phyloP scores from a whole-genome alignment of 2,797 vertebrate species.

The Hoplostethus atlanticus region DNA sequence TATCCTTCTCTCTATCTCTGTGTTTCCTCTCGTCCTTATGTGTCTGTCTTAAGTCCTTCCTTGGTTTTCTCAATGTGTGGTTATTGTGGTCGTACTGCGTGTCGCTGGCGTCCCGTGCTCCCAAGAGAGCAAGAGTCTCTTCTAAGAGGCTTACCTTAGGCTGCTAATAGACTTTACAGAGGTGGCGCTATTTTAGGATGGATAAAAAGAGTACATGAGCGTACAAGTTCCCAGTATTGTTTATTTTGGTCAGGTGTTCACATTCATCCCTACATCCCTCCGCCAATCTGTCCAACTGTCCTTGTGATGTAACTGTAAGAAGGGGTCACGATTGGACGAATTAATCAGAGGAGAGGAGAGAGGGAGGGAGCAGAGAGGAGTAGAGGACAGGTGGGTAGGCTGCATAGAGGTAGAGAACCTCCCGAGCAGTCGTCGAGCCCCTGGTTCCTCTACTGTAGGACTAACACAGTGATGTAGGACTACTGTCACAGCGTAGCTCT shows the following conservation, averaged over 20 bases:
- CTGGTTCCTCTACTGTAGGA: constrained; percentile 29
- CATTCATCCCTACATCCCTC: constrained; percentile 12
- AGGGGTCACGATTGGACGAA: constrained; percentile 36
- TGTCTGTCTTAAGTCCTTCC: constrained; percentile 44
- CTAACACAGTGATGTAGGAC: constrained; percentile 22
- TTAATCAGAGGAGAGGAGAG: constrained; percentile 43
- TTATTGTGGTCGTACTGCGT: constrained; percentile 52
- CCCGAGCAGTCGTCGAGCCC: constrained; percentile 29
- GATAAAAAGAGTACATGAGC: constrained; percentile 45
- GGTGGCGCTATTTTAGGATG: constrained; percentile 71
- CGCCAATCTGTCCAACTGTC: constrained; percentile 49
- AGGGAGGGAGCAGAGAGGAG: constrained; percentile 11
- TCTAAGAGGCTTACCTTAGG: constrained; percentile 81
- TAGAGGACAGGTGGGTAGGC: neutral
- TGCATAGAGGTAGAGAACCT: constrained; percentile 27
- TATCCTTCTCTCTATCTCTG: constrained; percentile 26
- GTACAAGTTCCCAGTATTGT: neutral
- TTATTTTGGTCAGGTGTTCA: constrained; percentile 21
- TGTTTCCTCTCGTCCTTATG: constrained; percentile 25
- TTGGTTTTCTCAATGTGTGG: constrained; percentile 44
- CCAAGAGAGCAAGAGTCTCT: constrained; percentile 68
- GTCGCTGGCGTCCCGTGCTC: constrained; percentile 54
- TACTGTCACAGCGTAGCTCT: constrained; percentile 2
- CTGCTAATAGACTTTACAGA: constrained; percentile 79
- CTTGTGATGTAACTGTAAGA: constrained; percentile 49